Conservation (phyloP, 1,140 invertebrate species). For the Elymnias hypermnestra region DNA sequence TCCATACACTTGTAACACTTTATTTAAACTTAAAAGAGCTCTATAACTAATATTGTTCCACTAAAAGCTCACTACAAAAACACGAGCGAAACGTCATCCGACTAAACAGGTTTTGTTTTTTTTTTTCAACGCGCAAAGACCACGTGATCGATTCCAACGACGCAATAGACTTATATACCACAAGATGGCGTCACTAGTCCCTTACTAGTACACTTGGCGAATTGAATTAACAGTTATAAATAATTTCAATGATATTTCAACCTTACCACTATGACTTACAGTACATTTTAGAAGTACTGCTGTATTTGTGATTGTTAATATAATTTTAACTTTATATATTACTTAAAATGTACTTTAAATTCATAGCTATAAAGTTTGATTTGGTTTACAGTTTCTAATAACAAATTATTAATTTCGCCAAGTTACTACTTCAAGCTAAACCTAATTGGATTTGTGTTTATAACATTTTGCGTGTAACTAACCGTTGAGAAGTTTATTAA, state of each 20-base stretch:
- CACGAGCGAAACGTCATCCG: constrained; percentile 54
- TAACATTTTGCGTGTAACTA: constrained; percentile 29
- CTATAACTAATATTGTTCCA: constrained; percentile 30
- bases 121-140: constrained; percentile 29
- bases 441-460: constrained; percentile 14
- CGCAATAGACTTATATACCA: constrained; percentile 19
- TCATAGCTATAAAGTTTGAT: too few species aligned
- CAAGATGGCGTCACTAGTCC: constrained; percentile 48
- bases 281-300: too few species aligned
- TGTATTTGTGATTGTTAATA: too few species aligned
- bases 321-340: too few species aligned
- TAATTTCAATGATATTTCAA: too few species aligned
- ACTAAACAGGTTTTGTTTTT: constrained; percentile 65
- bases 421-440: too few species aligned
- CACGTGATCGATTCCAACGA: constrained; percentile 48
- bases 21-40: constrained; percentile 12
- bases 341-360: too few species aligned
- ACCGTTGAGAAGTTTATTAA: constrained; percentile 34
- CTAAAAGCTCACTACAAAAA: constrained; percentile 53
- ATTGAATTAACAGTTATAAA: too few species aligned
- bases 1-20: constrained; percentile 15
- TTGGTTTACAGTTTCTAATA: too few species aligned
- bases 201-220: too few species aligned
- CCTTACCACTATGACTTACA: too few species aligned
- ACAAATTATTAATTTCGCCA: too few species aligned